Evolutionary conservation across 2,888 invertebrate species (phyloP).

Genomic region (Torymus aiolomorphi): DNA sequence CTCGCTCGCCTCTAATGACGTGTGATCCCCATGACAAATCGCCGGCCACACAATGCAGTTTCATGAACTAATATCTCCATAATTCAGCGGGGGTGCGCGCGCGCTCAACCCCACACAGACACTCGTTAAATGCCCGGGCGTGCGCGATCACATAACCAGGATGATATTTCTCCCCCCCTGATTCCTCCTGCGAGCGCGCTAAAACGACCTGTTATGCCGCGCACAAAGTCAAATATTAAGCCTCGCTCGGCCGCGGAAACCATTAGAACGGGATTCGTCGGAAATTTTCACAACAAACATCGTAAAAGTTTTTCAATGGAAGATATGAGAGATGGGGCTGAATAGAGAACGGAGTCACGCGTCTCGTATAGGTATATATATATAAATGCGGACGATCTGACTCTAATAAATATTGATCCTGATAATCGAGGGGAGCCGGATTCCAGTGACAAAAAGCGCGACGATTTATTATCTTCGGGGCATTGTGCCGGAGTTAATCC

Average conservation of each 20-base stretch:
- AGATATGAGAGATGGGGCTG: too few relatives aligned
- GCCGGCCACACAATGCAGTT: conserved; percentile 65
- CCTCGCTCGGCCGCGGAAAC: conserved; percentile 34
- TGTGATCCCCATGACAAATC: conserved; percentile 67
- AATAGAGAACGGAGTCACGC: background rate
- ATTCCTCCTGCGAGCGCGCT: conserved; percentile 30
- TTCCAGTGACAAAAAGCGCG: conserved; percentile 43
- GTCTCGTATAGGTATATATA: conserved; percentile 39
- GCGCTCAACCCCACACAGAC: conserved; percentile 18
- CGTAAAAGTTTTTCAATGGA: conserved; percentile 51
- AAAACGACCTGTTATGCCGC: conserved; percentile 54
- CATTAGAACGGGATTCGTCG: conserved; percentile 44
- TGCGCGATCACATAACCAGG: conserved; percentile 36
- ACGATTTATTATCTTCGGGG: conserved; percentile 49
- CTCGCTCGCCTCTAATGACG: conserved; percentile 40
- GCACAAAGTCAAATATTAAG: conserved; percentile 61
- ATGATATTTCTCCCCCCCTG: background rate
- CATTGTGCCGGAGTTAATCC: conserved; percentile 46
- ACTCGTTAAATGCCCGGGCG: conserved; percentile 50
- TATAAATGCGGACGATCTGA: conserved; percentile 14
- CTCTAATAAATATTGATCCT: conserved; percentile 55
- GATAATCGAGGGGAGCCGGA: conserved; percentile 18
- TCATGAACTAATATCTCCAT: conserved; percentile 67
- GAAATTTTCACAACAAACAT: conserved; percentile 56
- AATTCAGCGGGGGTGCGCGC: conserved; percentile 65